Evolutionary conservation across 2,888 invertebrate species (phyloP).

Genomic region (Dolichomitus sp.): DNA sequence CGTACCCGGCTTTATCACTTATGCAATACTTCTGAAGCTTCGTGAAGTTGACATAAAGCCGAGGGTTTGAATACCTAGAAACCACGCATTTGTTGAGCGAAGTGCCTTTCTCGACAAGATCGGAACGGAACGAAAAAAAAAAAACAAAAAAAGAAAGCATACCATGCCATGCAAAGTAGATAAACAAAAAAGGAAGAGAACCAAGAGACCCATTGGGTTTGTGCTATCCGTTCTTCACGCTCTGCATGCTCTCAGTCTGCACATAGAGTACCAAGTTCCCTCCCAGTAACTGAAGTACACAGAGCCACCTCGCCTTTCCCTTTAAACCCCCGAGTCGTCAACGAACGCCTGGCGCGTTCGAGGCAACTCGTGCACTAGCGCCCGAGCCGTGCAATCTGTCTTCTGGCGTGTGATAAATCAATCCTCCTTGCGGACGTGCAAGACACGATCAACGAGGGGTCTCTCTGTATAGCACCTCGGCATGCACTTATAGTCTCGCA

Average conservation of each 20-base stretch:
- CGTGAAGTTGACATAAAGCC: not conserved
- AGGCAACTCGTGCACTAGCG: slow-evolving; percentile 61
- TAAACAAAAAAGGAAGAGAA: not conserved
- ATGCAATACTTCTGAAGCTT: not conserved
- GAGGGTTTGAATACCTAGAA: not conserved
- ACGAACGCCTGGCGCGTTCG: slow-evolving; percentile 47
- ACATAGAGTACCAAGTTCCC: slow-evolving; percentile 5
- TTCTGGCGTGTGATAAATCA: slow-evolving; percentile 83
- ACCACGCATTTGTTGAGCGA: not conserved
- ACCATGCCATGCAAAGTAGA: slow-evolving; percentile 50
- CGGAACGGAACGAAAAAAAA: not conserved
- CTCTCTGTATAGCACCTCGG: slow-evolving; percentile 56
- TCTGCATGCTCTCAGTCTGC: slow-evolving; percentile 3
- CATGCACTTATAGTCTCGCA: slow-evolving; percentile 42
- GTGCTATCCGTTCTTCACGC: slow-evolving; percentile 18
- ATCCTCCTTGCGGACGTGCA: slow-evolving; percentile 80
- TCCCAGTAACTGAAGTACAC: slow-evolving; percentile 9
- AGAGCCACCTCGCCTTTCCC: slow-evolving; percentile 26
- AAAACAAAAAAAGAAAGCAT: slow-evolving; percentile 30
- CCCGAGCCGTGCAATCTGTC: slow-evolving; percentile 80
- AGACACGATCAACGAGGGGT: slow-evolving; percentile 78
- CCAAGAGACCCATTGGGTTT: slow-evolving; percentile 5
- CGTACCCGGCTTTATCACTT: not conserved
- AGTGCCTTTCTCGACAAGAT: not conserved
- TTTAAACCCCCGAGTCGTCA: slow-evolving; percentile 14